Base-by-base conservation (phyloP, 30 jellyfish, hydroid and myxozoan genomes). In the Pelagia noctiluca region DNA sequence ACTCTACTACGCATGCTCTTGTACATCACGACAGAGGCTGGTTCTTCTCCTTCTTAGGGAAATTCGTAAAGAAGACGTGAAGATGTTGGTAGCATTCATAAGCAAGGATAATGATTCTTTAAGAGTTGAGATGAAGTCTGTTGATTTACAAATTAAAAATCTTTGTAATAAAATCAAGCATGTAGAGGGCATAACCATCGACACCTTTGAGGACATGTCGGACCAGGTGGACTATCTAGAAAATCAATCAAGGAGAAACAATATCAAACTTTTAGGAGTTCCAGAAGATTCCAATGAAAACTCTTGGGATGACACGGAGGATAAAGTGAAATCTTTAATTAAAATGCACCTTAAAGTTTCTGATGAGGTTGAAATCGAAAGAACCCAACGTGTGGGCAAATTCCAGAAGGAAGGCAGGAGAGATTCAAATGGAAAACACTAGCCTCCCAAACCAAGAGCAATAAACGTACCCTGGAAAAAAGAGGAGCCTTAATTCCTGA, bases 241-340 rank as follows among this genome's bases (percentile, higher is more conserved):
- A 77, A 60, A 77, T 49, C 80, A 77, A 50, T 77, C 88, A 37
- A 80, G 83, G 64, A 80, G 83, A 63, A 64, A 64, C 63, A 64
- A 61, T 33, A 57, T 80, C 71, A 64, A 80, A 33, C 13, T 80
- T 22, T 63, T 63, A 23, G 83, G 90, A n/a, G 90, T 80, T 52
- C 90, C 83, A 35, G 63, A 80, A 74, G 63, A 61, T 64, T 61
- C 90, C 48, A 74, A 80, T 80, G 90, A 64, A 80, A 63, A 47
- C 13, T 80, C 75, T 34, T 80, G 83, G 90, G 90, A 80, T 80
- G 90, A 61, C 28, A 64, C 90, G n/a, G 90, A 49, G 64, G 38
- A 42, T 71, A 63, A 63, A 42, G 75, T 80, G 3, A 64, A 80
- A 52, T 71, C 83, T 80, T 80, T 80, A 42, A 42, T 16, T 42